phyloP scores from a whole-genome alignment of 1,140 invertebrate species.

The Diuraphis noxia region DNA sequence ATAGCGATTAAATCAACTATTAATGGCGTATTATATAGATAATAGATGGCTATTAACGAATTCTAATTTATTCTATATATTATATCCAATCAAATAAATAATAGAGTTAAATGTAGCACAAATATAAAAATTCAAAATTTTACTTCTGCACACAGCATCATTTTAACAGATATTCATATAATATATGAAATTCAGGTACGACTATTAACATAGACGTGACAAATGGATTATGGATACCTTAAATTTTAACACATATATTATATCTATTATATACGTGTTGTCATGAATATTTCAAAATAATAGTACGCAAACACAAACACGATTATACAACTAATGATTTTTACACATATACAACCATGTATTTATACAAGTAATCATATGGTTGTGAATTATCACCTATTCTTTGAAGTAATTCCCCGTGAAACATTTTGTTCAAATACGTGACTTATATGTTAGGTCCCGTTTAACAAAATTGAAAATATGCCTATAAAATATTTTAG shows the following conservation, averaged over 20 bases:
- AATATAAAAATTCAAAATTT: not conserved
- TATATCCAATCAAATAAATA: not conserved
- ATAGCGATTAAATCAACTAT: not conserved
- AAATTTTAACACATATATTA: not conserved
- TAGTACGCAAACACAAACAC: too few relatives aligned
- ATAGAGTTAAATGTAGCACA: not conserved
- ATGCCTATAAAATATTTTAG: not conserved
- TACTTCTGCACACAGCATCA: not conserved
- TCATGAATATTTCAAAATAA: not conserved
- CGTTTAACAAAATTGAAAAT: too few relatives aligned
- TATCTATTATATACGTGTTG: not conserved
- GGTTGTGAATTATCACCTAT: not conserved
- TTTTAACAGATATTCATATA: not conserved
- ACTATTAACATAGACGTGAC: not conserved
- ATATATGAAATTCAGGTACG: not conserved
- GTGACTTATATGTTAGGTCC: not conserved
- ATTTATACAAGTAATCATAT: not conserved
- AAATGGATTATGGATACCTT: not conserved
- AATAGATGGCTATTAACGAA: not conserved
- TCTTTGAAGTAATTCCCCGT: not conserved
- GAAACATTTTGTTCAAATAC: not conserved
- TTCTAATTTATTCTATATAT: not conserved
- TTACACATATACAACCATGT: not conserved
- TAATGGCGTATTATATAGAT: not conserved
- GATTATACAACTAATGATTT: not conserved